These are phyloP conservation scores for Pandemis corylana DNA, from an alignment of 2,888 invertebrate genomes.

Conservation along the genomic window DNA sequence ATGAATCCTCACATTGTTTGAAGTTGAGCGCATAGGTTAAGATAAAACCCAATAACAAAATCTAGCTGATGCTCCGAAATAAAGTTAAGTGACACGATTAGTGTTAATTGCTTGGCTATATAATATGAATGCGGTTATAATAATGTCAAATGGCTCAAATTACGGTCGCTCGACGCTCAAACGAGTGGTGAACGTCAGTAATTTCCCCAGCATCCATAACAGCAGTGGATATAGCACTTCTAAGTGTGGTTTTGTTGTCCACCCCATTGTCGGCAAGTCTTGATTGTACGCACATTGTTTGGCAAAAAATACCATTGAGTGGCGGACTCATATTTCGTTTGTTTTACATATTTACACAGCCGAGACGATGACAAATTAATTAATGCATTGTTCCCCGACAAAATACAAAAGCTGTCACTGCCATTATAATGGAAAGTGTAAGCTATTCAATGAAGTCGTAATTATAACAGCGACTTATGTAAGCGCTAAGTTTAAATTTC, in stretches of 20 bases:
- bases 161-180: background rate
- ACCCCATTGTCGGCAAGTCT: slow-evolving; percentile 36
- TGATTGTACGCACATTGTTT: slow-evolving; percentile 53
- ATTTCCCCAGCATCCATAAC: slow-evolving; percentile 27
- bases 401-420: slow-evolving; percentile 55
- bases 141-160: slow-evolving; percentile 1
- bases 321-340: slow-evolving; percentile 62
- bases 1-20: background rate
- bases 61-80: background rate
- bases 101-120: background rate
- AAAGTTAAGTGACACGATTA: background rate
- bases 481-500: background rate
- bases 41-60: background rate
- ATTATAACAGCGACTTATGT: slow-evolving; percentile 12
- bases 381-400: slow-evolving; percentile 62
- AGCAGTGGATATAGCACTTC: slow-evolving; percentile 26
- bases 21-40: background rate
- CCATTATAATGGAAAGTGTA: slow-evolving; percentile 33
- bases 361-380: slow-evolving; percentile 62
- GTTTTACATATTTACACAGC: slow-evolving; percentile 58
- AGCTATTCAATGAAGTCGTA: slow-evolving; percentile 29
- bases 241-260: slow-evolving; percentile 1
- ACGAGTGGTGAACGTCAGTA: slow-evolving; percentile 12
- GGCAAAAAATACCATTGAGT: slow-evolving; percentile 55
- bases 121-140: slow-evolving; percentile 1